Conservation (phyloP, 1,140 invertebrate species). For the Melanaphis sacchari region DNA sequence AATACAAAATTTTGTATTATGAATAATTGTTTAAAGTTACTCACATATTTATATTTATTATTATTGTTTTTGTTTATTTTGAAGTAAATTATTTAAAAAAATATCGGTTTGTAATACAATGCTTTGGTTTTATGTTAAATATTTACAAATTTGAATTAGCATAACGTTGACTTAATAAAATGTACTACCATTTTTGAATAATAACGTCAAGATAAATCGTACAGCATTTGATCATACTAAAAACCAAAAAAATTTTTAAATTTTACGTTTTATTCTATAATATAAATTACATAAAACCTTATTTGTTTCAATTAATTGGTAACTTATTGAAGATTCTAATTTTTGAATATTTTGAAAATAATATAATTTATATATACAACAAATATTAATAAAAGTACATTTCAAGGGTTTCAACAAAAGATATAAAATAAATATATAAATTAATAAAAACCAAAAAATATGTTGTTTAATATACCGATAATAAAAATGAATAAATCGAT, state of each 20-base stretch:
- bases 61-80: background rate
- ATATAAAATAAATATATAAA: conserved; percentile 7
- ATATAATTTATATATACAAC: background rate
- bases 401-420: background rate
- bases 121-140: background rate
- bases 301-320: background rate
- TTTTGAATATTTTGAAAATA: background rate
- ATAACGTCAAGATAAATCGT: background rate
- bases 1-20: too few species aligned
- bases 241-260: background rate
- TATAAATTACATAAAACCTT: background rate
- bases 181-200: background rate
- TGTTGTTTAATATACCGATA: background rate
- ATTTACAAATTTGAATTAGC: background rate
- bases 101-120: background rate
- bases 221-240: background rate
- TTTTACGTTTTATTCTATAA: too few species aligned
- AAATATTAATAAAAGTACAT: too few species aligned
- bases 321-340: background rate
- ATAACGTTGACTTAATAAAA: background rate
- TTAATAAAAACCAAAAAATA: background rate
- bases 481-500: background rate
- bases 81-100: background rate
- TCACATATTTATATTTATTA: background rate
- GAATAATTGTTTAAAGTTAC: background rate